Conservation (phyloP, 1,140 invertebrate genomes). For the Zaprionus nigranus region DNA sequence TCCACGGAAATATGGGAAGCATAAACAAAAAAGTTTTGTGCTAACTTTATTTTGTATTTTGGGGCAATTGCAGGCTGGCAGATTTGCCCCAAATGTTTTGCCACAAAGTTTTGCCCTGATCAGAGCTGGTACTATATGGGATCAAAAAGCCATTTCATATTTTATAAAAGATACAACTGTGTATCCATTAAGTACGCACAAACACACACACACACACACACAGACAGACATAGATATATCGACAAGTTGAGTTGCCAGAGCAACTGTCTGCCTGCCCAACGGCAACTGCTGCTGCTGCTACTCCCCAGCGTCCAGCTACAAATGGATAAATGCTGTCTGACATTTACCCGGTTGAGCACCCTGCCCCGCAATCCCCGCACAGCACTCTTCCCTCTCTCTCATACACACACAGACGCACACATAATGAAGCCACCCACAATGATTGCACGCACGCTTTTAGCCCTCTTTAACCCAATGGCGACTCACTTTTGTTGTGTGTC, state of each 20-base stretch:
- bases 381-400: background rate
- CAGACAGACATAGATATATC: slow-evolving; percentile 50
- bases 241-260: slow-evolving; percentile 40
- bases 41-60: background rate
- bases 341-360: slow-evolving; percentile 59
- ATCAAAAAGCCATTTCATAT: slow-evolving; percentile 37
- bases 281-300: slow-evolving; percentile 35
- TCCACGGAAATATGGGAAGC: background rate
- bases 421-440: slow-evolving; percentile 46
- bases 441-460: slow-evolving; percentile 78
- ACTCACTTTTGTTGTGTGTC: slow-evolving; percentile 9
- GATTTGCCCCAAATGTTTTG: background rate
- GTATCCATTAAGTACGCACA: slow-evolving; percentile 68
- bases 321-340: slow-evolving; percentile 81
- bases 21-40: slow-evolving; percentile 7
- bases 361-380: background rate
- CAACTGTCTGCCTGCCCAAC: slow-evolving; percentile 29
- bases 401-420: slow-evolving; percentile 19
- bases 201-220: background rate
- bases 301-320: slow-evolving; percentile 65
- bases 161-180: slow-evolving; percentile 56
- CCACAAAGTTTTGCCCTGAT: slow-evolving; percentile 6
- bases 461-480: slow-evolving; percentile 62
- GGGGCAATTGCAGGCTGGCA: background rate
- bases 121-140: background rate